phyloP scores from a whole-genome alignment of 2,797 vertebrate species.

The Mormyrops attenuatus region DNA sequence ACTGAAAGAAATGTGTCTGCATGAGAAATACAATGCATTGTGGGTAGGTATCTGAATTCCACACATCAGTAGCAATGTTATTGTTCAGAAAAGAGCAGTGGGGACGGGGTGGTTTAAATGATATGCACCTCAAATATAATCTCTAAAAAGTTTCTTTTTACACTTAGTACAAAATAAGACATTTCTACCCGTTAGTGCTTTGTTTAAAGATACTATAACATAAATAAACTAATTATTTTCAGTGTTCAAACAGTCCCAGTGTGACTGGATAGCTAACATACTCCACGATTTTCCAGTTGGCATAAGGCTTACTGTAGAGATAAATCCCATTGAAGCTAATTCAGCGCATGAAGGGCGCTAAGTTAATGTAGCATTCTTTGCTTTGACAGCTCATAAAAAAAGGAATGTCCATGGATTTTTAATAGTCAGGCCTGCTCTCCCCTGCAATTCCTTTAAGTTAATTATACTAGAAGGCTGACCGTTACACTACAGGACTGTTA shows the following conservation, averaged over 20 bases:
- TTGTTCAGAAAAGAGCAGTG: slow-evolving; percentile 30
- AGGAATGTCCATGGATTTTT: slow-evolving; percentile 33
- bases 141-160: slow-evolving; percentile 71
- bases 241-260: slow-evolving; percentile 81
- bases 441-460: slow-evolving; percentile 28
- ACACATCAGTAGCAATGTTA: slow-evolving; percentile 69
- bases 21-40: slow-evolving; percentile 3
- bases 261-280: slow-evolving; percentile 69
- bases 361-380: slow-evolving; percentile 27
- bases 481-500: slow-evolving; percentile 21
- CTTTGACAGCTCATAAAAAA: slow-evolving; percentile 25
- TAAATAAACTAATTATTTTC: slow-evolving; percentile 78
- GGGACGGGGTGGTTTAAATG: slow-evolving; percentile 46
- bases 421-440: slow-evolving; percentile 10
- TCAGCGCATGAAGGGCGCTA: slow-evolving; percentile 31
- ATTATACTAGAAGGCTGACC: slow-evolving; percentile 20
- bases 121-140: slow-evolving; percentile 65
- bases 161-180: slow-evolving; percentile 82
- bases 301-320: slow-evolving; percentile 21
- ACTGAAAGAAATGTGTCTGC: slow-evolving; percentile 3
- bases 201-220: slow-evolving; percentile 65
- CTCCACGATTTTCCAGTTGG: slow-evolving; percentile 43
- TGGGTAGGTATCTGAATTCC: slow-evolving; percentile 30
- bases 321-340: slow-evolving; percentile 5
- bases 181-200: slow-evolving; percentile 90